Evolutionary conservation across 2,888 invertebrate species (phyloP), one percentile per base, ranked within the genome.

Genomic region (Fragum fragum): DNA sequence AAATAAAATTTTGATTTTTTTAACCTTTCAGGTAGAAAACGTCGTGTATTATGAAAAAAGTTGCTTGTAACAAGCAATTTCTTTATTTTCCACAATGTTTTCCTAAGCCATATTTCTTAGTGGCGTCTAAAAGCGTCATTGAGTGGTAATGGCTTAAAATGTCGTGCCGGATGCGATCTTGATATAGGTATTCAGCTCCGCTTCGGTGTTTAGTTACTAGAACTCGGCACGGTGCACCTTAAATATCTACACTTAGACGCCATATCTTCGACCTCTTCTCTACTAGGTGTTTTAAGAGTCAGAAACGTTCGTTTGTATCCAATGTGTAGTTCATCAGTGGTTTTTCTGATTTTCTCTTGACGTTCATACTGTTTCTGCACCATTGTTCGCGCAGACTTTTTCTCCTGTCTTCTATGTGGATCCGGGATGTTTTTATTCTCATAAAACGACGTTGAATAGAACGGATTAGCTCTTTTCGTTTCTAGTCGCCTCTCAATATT

Each of bases 351-450:
- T 75, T 89, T 88, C 76, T 89, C 85, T 66, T 88, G 83, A 23
- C 91, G 72, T 68, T 89, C 89, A 29, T 88, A 84, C 73, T 90
- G 87, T 81, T 88, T 90, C 69, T 87, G 88, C 9, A 90, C 89
- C 11, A 87, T 86, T 6, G 89, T 87, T 42, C 90, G 79, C 11
- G 87, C 83, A 23, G 73, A 75, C 73, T 84, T 84, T 72, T 82
- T 87, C 14, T 32, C 59, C 23, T 81, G 28, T 18, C 73, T 68
- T 18, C 80, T 71, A 11, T 82, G 80, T 2, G 89, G 90, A 36
- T 88, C 88, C 6, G 77, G 74, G 9, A 88, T 59, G 18, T 82
- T 73, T 63, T 85, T 87, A 26, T 88, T 75, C 42, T 87, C 88
- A 66, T 85, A 90, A 69, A 79, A 90, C 0, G 89, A 83, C 1